A percentile compares a stretch with the other conserved stretches of the same genome.
These are phyloP conservation scores for Orthosia cruda DNA, from an alignment of 2,888 invertebrate species.

Conservation along the genomic window DNA sequence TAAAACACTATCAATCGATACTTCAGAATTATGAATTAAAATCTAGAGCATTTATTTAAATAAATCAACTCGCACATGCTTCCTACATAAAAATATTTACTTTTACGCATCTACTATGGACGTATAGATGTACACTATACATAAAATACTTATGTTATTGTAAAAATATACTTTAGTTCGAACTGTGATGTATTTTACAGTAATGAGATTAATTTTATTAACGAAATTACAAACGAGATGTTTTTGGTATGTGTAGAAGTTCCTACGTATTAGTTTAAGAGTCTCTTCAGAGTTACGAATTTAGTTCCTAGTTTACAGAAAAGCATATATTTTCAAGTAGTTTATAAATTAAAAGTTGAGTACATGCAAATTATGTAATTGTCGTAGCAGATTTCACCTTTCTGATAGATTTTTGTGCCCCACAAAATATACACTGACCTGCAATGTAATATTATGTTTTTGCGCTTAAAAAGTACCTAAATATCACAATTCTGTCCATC, in stretches of 20 bases:
- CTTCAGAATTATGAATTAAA: slow-evolving; percentile 26
- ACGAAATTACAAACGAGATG: slow-evolving; percentile 45
- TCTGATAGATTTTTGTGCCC: background rate
- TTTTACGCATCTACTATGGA: slow-evolving; percentile 13
- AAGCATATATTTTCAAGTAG: background rate
- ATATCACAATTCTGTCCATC: slow-evolving; percentile 51
- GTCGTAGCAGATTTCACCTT: background rate
- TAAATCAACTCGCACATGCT: slow-evolving; percentile 6
- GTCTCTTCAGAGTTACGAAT: slow-evolving; percentile 50
- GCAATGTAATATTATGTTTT: background rate
- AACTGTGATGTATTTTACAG: slow-evolving; percentile 78
- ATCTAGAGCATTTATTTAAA: slow-evolving; percentile 38
- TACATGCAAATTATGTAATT: background rate
- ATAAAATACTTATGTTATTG: slow-evolving; percentile 38
- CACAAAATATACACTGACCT: background rate
- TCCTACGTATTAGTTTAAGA: slow-evolving; percentile 71
- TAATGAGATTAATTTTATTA: slow-evolving; percentile 70
- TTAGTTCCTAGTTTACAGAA: slow-evolving; percentile 34
- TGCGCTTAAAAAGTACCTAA: slow-evolving; percentile 25
- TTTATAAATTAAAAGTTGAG: background rate
- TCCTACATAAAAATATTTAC: slow-evolving; percentile 3
- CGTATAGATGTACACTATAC: slow-evolving; percentile 7
- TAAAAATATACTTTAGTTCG: slow-evolving; percentile 55
- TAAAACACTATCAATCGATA: background rate
- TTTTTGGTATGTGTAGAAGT: slow-evolving; percentile 68